Base-by-base conservation (phyloP, 2,888 invertebrate genomes). In the Acanthopleura granulata region DNA sequence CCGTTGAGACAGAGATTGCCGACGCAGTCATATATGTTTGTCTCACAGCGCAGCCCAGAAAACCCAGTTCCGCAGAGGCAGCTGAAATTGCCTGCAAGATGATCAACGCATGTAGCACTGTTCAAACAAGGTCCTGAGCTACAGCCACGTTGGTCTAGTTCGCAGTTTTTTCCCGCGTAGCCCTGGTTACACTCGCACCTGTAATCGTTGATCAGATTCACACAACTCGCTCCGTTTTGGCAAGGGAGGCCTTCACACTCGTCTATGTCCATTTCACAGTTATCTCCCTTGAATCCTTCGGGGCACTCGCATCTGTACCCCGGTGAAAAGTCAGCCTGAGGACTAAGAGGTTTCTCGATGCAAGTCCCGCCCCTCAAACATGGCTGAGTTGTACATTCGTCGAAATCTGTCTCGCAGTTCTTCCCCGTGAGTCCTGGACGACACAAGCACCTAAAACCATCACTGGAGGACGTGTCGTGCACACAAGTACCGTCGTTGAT, bases 281-380 rank as follows among this genome's bases (percentile, higher is more conserved):
- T 40, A 0, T 76, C 50, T 22, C 84, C 85, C 69, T 73, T 72
- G 78, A 76, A 85, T 49, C 85, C 85, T 49, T 16, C 12, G 0
- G 62, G 16, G 74, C 85, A 85, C 18, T 76, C 57, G 77, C 85
- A 85, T 22, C 74, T 76, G 75, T 78, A 85, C 50, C 84, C 85
- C n/a, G 83, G 76, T 69, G 78, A 81, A 70, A 83, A 84, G 87
- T 62, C 62, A 61, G 88, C 77, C 51, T 70, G 74, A 16, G 75
- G 75, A 14, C 76, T 51, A 18, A 77, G 72, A 14, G 78, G 75
- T 74, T 81, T 80, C 49, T 97, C 97, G 81, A 97, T 92, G 86
- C 98, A 98, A 74, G 97, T 97, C 76, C 97, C 98, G 82, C 97
- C 96, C 91, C 97, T 97, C 87, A 95, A 94, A 90, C 98, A 98